Conservation (phyloP, 64 coral and sea anemone species). For the Montipora cactus region DNA sequence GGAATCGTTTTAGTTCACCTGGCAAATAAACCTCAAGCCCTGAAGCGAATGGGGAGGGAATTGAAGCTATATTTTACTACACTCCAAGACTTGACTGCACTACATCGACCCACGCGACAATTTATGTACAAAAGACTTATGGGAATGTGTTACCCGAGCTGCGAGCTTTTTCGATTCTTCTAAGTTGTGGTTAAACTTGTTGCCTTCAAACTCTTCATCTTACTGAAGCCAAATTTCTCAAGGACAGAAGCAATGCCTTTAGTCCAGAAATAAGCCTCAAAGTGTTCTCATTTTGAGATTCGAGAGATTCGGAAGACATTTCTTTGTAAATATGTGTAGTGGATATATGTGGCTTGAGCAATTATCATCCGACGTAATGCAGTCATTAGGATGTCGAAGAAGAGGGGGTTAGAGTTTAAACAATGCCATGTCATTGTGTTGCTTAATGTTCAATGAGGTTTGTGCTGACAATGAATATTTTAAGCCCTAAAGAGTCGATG, state of each 20-base stretch:
- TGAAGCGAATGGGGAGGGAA: slow-evolving; percentile 16
- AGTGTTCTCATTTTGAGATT: neutral
- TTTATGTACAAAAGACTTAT: slow-evolving; percentile 66
- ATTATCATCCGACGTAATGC: slow-evolving; percentile 56
- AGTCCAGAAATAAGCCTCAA: neutral
- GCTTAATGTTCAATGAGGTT: slow-evolving; percentile 52
- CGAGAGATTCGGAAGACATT: slow-evolving; percentile 5
- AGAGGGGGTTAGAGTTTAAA: slow-evolving; percentile 37
- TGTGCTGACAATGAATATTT: neutral
- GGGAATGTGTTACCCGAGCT: slow-evolving; percentile 20
- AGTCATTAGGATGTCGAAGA: slow-evolving; percentile 57
- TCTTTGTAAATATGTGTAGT: slow-evolving; percentile 59
- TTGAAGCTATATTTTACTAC: slow-evolving; percentile 37
- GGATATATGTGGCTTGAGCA: slow-evolving; percentile 55
- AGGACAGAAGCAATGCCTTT: neutral
- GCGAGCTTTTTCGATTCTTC: neutral
- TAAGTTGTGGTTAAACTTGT: neutral
- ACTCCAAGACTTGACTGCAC: slow-evolving; percentile 41
- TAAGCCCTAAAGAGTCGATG: slow-evolving; percentile 1
- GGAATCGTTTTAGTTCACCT: slow-evolving; percentile 38
- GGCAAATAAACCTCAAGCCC: slow-evolving; percentile 32
- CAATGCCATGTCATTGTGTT: slow-evolving; percentile 52
- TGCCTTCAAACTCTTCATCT: neutral
- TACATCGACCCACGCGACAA: slow-evolving; percentile 50
- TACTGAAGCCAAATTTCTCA: neutral